Evolutionary conservation across 37 sponge, comb jelly and placozoan genomes (phyloP).

Genomic region (Crambe crambe): DNA sequence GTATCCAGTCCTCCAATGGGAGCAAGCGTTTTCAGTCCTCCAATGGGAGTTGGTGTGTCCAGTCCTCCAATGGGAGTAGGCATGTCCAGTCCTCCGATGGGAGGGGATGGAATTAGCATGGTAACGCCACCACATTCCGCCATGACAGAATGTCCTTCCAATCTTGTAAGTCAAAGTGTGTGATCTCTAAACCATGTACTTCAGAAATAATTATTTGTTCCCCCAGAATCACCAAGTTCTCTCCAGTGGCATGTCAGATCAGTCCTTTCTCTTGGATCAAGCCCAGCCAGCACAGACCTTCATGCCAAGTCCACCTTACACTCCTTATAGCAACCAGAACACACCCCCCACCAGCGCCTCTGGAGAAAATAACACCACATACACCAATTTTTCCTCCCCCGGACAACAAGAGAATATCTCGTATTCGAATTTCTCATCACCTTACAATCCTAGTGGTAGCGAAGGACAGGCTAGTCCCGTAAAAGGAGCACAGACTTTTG

Average conservation of each 20-base stretch:
- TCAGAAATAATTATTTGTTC: neutral
- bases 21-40: too few species aligned
- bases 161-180: conserved; percentile 5
- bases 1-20: too few species aligned
- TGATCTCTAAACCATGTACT: neutral
- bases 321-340: conserved; percentile 17
- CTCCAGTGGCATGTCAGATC: neutral
- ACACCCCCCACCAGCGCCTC: neutral
- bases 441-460: too few species aligned
- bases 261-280: neutral
- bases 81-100: too few species aligned
- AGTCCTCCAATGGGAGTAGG: too few species aligned
- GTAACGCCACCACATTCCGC: conserved; percentile 11
- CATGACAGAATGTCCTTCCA: conserved; percentile 3
- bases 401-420: neutral
- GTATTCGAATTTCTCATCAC: neutral
- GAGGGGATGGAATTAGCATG: too few species aligned
- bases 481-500: neutral
- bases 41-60: too few species aligned
- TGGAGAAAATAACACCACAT: neutral
- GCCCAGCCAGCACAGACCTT: neutral
- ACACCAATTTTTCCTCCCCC: neutral
- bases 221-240: neutral
- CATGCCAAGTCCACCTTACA: conserved; percentile 33
- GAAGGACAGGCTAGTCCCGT: neutral